Conservation (phyloP, 1,140 invertebrate species). For the Drosophila pallidifrons region DNA sequence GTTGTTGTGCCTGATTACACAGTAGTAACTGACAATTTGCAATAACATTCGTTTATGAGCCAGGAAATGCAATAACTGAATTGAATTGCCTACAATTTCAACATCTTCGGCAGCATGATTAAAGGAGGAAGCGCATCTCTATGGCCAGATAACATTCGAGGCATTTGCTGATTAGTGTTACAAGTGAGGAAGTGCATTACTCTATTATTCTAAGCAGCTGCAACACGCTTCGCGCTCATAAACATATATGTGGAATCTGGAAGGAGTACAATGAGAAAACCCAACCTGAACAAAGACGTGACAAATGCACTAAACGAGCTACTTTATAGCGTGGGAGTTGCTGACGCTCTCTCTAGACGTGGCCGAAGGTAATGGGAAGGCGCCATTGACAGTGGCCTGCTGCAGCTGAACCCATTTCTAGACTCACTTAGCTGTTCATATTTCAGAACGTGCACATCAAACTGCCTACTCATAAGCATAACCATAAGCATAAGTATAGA, state of each 20-base stretch:
- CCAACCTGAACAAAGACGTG: slow-evolving; percentile 57
- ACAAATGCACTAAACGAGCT: slow-evolving; percentile 79
- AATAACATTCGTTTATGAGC: slow-evolving; percentile 41
- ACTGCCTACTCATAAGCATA: slow-evolving; percentile 55
- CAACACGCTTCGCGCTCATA: slow-evolving; percentile 66
- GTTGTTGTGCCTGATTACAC: slow-evolving; percentile 63
- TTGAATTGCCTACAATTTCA: slow-evolving; percentile 11
- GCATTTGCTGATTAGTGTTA: not conserved
- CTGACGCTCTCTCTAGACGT: slow-evolving; percentile 13
- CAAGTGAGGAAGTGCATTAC: slow-evolving; percentile 3
- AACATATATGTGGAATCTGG: slow-evolving; percentile 55
- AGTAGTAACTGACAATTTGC: slow-evolving; percentile 80
- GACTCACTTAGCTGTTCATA: slow-evolving; percentile 69
- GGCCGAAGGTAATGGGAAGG: slow-evolving; percentile 62
- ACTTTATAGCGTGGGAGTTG: slow-evolving; percentile 74
- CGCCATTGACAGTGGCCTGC: slow-evolving; percentile 43
- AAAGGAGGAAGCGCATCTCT: not conserved
- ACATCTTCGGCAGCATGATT: not conserved
- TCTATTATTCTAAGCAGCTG: slow-evolving; percentile 59
- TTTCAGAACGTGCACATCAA: slow-evolving; percentile 73
- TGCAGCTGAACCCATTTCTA: not conserved
- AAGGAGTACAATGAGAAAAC: slow-evolving; percentile 5
- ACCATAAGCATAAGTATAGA: slow-evolving; percentile 22
- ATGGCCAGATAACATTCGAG: slow-evolving; percentile 1
- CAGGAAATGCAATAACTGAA: slow-evolving; percentile 39